A percentile compares a stretch with the other conserved stretches of the same genome.
Evolutionary conservation across 1,140 invertebrate genomes (phyloP).

Genomic region (Lerema accius): DNA sequence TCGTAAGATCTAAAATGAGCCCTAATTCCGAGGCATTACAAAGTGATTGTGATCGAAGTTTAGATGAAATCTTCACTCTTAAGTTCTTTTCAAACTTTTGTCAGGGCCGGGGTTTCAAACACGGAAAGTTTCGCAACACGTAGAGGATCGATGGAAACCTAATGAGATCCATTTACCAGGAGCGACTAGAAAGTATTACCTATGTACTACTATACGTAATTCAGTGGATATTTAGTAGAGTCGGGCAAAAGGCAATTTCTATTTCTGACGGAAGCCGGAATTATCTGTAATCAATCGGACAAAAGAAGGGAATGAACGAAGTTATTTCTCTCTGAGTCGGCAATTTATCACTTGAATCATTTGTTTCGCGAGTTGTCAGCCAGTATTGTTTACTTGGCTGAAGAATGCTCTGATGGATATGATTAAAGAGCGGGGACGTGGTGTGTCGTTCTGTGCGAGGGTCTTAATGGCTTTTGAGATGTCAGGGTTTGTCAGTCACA

Average conservation of each 20-base stretch:
- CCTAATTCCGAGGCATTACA: background rate
- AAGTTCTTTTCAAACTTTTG: constrained; percentile 24
- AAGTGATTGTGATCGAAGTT: background rate
- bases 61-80: constrained; percentile 17
- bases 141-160: constrained; percentile 22
- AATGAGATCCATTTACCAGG: constrained; percentile 22
- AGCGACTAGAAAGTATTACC: constrained; percentile 24
- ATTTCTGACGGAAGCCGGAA: constrained; percentile 51
- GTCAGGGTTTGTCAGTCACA: constrained; percentile 10
- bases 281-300: constrained; percentile 74
- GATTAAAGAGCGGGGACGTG: constrained; percentile 38
- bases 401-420: constrained; percentile 37
- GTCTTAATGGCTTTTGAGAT: constrained; percentile 41
- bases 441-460: constrained; percentile 31
- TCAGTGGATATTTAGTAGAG: constrained; percentile 25
- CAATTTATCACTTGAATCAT: constrained; percentile 67
- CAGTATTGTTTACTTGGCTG: constrained; percentile 51
- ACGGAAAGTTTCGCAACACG: constrained; percentile 29
- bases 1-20: constrained; percentile 3
- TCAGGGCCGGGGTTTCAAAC: constrained; percentile 16
- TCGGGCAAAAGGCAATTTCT: constrained; percentile 51
- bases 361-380: constrained; percentile 48
- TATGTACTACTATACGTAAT: constrained; percentile 25
- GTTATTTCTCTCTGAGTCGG: constrained; percentile 55
- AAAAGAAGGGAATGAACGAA: constrained; percentile 60